Conservation (phyloP, 2,888 invertebrate genomes). For the Sinopyrophorus schimmeli region DNA sequence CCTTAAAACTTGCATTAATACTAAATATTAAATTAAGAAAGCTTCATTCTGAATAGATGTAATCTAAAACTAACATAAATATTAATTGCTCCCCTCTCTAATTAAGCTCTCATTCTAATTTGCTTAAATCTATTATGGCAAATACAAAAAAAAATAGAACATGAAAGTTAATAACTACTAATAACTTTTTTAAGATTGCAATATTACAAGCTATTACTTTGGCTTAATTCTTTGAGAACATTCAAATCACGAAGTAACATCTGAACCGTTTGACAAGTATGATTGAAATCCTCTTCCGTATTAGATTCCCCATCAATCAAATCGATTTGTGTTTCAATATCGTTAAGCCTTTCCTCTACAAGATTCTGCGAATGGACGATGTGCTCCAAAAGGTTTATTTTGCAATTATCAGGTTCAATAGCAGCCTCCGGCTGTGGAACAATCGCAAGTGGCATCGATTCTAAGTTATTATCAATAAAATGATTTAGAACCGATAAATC, state of each 20-base stretch:
- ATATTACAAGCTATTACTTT: constrained; percentile 25
- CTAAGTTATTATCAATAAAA: constrained; percentile 43
- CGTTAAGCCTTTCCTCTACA: constrained; percentile 71
- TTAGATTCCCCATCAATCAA: constrained; percentile 56
- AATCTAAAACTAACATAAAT: too few relatives aligned
- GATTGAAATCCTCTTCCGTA: constrained; percentile 63
- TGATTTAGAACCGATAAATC: constrained; percentile 43
- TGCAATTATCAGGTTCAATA: constrained; percentile 78
- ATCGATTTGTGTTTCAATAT: constrained; percentile 75
- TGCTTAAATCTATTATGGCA: too few relatives aligned
- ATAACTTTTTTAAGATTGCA: too few relatives aligned
- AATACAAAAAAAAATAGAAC: too few relatives aligned
- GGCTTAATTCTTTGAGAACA: constrained; percentile 58
- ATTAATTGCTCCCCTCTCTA: too few relatives aligned
- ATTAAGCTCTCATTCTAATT: too few relatives aligned
- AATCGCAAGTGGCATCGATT: constrained; percentile 39
- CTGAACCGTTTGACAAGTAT: constrained; percentile 72
- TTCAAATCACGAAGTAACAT: constrained; percentile 74
- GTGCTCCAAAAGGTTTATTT: constrained; percentile 75
- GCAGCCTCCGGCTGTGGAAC: constrained; percentile 82
- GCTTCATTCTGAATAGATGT: too few relatives aligned
- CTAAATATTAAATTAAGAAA: too few relatives aligned
- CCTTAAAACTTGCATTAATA: too few relatives aligned
- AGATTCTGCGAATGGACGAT: constrained; percentile 74
- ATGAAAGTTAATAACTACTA: too few relatives aligned